Evolutionary conservation across 2,113 vertebrate genomes (phyloP).

Genomic region (Oceanodroma tethys): DNA sequence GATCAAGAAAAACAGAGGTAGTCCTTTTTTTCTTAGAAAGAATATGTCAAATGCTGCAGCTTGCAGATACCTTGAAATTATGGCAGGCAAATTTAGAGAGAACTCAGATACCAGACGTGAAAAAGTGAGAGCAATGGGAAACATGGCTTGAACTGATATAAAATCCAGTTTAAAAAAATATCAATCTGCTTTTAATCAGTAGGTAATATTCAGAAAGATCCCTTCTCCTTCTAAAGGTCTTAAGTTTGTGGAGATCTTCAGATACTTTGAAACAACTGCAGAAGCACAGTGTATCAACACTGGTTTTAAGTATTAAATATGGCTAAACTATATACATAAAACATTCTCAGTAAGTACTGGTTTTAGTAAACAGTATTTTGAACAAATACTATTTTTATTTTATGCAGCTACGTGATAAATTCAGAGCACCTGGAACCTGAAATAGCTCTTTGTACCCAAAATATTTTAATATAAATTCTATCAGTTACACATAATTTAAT

Average conservation of each 20-base stretch:
- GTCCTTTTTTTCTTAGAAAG: neutral
- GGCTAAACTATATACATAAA: neutral
- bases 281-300: neutral
- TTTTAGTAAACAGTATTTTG: neutral
- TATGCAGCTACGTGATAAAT: neutral
- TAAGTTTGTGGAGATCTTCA: neutral
- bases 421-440: neutral
- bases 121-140: neutral
- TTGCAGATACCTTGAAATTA: neutral
- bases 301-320: neutral
- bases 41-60: neutral
- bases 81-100: neutral
- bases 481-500: neutral
- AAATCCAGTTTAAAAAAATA: neutral
- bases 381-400: neutral
- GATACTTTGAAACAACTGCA: neutral
- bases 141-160: neutral
- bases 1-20: neutral
- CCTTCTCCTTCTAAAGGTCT: neutral
- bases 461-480: neutral
- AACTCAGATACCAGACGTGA: neutral
- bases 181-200: neutral
- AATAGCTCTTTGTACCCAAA: neutral
- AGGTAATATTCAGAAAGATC: neutral
- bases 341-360: neutral